Evolutionary conservation across 2,888 invertebrate species (phyloP), one percentile per base, ranked within the genome.

Genomic region (Lepidocyrtoides sp.): DNA sequence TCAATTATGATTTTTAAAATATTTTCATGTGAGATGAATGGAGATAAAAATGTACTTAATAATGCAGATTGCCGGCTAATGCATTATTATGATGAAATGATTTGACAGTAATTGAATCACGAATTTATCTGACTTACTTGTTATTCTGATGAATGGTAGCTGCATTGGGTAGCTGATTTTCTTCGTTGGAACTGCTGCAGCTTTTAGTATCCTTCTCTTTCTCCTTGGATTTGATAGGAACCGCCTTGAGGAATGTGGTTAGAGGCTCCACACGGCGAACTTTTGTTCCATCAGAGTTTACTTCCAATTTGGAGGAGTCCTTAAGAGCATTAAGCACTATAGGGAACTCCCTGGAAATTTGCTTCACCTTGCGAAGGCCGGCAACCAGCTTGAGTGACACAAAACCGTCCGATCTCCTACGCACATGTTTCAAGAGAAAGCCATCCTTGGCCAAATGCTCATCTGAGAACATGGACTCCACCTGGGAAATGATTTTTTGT

Each of bases 381-480:
- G 99, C 98, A 93, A 99, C 98, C 89, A 99, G 96, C 95, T 99
- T 99, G 83, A 99, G 96, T 84, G 98, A 98, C 17, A 99, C 99
- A 95, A 97, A 99, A 23, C 99, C 99, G 95, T 98, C 98, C 95
- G 98, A 99, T 95, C 99, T 99, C 84, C 99, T 96, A 88, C 98
- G 97, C 26, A 99, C 98, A 95, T 99, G 99, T 95, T 99, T 99
- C 92, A 99, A 95, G 69, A 99, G 96, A 95, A 99, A 99, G 14
- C 99, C 98, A 95, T 99, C 99, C 95, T 99, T 99, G 2, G 98
- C 97, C 94, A 99, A 98, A 95, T 98, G 98, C 81, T 98, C 98
- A 95, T 99, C 98, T 92, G 98, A 98, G 95, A 99, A 99, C 95
- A 99, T 99, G 95, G 98, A 98, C 95, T 99, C 99, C 29, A 99